Conservation (phyloP, 2,797 vertebrate genomes). For the Typhlichthys eigenmanni region DNA sequence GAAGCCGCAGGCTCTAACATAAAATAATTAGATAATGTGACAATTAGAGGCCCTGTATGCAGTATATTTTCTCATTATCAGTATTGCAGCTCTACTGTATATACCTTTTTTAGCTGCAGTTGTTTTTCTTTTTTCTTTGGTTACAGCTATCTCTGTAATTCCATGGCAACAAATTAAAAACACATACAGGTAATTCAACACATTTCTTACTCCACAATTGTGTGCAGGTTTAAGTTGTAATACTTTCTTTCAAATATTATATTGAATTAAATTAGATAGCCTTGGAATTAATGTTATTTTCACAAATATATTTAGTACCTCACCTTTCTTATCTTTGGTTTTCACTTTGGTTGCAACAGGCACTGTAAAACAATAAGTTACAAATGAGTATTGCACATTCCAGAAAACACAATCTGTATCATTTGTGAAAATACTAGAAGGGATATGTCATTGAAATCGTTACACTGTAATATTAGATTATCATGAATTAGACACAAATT, state of each 20-base stretch:
- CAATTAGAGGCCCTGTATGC: conserved; percentile 13
- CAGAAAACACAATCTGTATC: not conserved
- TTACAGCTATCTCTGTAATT: conserved; percentile 27
- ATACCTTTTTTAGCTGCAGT: conserved; percentile 44
- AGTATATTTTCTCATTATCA: not conserved
- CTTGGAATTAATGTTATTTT: not conserved
- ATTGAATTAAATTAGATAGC: not conserved
- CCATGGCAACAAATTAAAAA: not conserved
- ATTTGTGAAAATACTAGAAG: conserved; percentile 3
- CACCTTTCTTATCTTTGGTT: conserved; percentile 19
- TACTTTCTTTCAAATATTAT: not conserved
- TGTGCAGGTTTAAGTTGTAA: not conserved
- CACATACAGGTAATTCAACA: not conserved
- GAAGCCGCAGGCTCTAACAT: conserved; percentile 40
- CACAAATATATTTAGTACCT: not conserved
- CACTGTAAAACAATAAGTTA: conserved; percentile 13
- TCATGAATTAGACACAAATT: conserved; percentile 23
- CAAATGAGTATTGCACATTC: not conserved
- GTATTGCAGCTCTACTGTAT: not conserved
- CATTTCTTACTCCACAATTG: not conserved
- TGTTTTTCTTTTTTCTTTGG: conserved; percentile 41
- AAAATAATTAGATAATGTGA: conserved; percentile 14
- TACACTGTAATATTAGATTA: conserved; percentile 4
- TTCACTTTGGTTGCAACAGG: conserved; percentile 2
- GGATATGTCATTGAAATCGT: not conserved